Base-by-base conservation (phyloP, 2,797 vertebrate species). In the Gambelia wislizenii region DNA sequence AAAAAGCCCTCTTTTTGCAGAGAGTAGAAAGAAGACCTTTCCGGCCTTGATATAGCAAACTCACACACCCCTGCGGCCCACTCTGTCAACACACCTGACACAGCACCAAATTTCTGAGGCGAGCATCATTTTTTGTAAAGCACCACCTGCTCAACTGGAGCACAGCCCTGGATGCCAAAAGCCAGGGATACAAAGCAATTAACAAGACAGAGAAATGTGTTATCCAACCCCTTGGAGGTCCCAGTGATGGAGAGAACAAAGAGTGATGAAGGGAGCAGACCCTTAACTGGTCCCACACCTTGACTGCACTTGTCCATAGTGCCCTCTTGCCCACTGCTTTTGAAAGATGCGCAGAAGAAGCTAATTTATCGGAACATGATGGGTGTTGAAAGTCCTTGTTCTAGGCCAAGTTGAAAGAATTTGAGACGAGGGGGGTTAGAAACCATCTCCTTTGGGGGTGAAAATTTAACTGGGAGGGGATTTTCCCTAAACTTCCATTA, bases 141-240 rank as follows among this genome's bases (percentile, higher is more conserved):
- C 6, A n/a, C 39, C 22, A 16, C 18, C 33, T 0, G 2, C n/a
- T 30, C 12, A 6, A 27, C 14, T 1, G 1, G 5, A 22, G 44
- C 27, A 10, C 33, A 4, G 16, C 1, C 1, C n/a, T 1, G 44
- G n/a, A 39, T 49, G 69, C 20, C 54, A 36, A 30, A 42, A 2
- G 6, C 8, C 3, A 10, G 47, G 64, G 2, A 36, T 20, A 72
- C 44, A 56, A 7, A 25, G n/a, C 13, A 2, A 25, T 1, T 6
- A 83, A 47, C 4, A 0, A 9, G 33, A 16, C 36, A 22, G 12
- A 36, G 30, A n/a, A 33, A 8, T 83, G 54, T 67, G 22, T 52
- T 2, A 2, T 33, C 56, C 36, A 8, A 77, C 4, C 2, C 13
- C 72, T 39, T 44, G 22, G 3, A 16, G 10, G 39, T 42, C 33